Evolutionary conservation across 1,140 invertebrate genomes (phyloP).

Genomic region (Cotesia glomerata): DNA sequence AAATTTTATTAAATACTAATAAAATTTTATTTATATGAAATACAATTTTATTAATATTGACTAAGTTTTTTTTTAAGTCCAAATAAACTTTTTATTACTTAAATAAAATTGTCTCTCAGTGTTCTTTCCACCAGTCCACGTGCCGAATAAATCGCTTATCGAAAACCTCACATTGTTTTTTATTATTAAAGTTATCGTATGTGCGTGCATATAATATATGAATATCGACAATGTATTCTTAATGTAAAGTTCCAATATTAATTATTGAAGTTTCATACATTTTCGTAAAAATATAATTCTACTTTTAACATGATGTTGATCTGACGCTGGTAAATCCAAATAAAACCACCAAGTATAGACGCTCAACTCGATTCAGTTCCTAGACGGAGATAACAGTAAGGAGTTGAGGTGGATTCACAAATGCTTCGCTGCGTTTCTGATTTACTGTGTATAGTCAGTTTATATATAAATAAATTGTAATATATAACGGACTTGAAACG

Average conservation of each 20-base stretch:
- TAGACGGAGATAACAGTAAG: conserved; percentile 34
- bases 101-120: no score
- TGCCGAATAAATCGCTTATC: no score
- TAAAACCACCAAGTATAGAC: conserved; percentile 6
- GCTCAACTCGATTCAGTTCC: conserved; percentile 16
- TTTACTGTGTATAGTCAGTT: conserved; percentile 44
- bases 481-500: not conserved
- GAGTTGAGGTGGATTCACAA: conserved; percentile 30
- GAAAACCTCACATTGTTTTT: no score
- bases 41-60: no score
- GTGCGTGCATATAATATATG: no score
- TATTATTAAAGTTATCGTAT: no score
- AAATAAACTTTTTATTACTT: no score
- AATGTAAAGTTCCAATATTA: not conserved
- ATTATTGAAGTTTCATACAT: not conserved
- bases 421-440: conserved; percentile 53
- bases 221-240: not conserved
- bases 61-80: no score
- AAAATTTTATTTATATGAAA: no score
- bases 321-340: no score
- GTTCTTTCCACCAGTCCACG: no score
- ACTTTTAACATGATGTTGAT: not conserved
- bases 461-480: not conserved
- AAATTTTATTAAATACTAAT: no score
- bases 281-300: not conserved